Conservation (phyloP, 2,113 vertebrate species). For the Pantherophis guttatus region DNA sequence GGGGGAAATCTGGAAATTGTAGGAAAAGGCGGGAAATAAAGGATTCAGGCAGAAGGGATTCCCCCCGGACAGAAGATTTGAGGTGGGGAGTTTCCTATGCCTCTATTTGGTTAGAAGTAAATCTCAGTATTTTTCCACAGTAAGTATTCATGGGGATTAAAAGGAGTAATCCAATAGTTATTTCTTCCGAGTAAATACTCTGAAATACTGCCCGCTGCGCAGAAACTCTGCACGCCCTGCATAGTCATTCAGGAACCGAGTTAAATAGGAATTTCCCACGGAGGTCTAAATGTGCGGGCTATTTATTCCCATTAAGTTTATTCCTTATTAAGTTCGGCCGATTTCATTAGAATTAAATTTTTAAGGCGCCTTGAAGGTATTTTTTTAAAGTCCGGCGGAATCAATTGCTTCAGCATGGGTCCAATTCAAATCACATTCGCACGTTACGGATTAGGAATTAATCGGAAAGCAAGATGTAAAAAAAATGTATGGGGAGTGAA, state of each 20-base stretch:
- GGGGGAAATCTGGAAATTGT: fast-evolving
- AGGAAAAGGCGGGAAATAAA: neutral
- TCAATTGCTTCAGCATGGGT: neutral
- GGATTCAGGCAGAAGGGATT: neutral
- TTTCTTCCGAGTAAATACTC: neutral
- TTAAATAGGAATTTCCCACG: neutral
- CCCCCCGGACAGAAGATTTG: neutral
- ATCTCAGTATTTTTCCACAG: neutral
- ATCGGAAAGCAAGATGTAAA: neutral
- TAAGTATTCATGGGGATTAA: neutral
- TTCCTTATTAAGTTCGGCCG: neutral
- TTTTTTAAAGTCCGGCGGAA: neutral
- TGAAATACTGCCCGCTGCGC: neutral
- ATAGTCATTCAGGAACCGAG: neutral
- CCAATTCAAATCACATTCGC: neutral
- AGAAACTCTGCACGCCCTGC: neutral
- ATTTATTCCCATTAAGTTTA: neutral
- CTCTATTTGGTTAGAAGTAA: neutral
- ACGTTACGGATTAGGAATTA: neutral
- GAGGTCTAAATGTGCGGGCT: neutral
- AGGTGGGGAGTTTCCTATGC: neutral
- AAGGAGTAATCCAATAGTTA: neutral
- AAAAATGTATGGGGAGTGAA: neutral
- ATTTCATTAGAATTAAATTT: neutral
- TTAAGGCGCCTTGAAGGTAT: neutral